Conservation (phyloP, 2,113 vertebrate genomes). For the Prochilodus magdalenae region DNA sequence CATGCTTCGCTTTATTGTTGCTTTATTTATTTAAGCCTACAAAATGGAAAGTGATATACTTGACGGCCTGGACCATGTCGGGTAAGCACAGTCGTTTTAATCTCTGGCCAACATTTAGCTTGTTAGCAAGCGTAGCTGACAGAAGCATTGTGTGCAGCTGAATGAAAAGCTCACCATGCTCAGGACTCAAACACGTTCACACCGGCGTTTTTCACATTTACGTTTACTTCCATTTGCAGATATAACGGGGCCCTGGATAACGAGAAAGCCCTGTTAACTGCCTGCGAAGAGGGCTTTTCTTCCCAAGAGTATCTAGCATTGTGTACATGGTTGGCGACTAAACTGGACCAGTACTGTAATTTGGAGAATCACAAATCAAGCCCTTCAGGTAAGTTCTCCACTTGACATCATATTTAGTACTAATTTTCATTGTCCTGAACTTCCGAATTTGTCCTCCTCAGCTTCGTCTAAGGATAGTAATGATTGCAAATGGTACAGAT, state of each 20-base stretch:
- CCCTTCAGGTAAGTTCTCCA: slow-evolving; percentile 1
- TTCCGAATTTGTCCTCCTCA: no score
- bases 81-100: slow-evolving; percentile 33
- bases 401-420: no score
- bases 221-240: slow-evolving; percentile 64
- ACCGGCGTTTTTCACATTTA: neutral
- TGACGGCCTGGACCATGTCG: slow-evolving; percentile 51
- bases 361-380: neutral
- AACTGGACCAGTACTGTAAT: slow-evolving; percentile 73
- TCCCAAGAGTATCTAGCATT: slow-evolving; percentile 88
- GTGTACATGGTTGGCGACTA: slow-evolving; percentile 84
- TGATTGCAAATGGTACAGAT: no score
- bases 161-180: no score
- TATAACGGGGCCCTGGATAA: slow-evolving; percentile 87
- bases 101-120: neutral
- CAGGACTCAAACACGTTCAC: no score
- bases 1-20: neutral
- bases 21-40: neutral
- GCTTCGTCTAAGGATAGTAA: no score
- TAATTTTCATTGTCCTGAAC: no score
- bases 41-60: slow-evolving; percentile 55
- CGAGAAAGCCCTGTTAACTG: slow-evolving; percentile 81
- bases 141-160: neutral
- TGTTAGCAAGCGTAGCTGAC: neutral
- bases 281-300: slow-evolving; percentile 83